phyloP scores from a whole-genome alignment of 2,113 vertebrate species.

The Fukomys damarensis region DNA sequence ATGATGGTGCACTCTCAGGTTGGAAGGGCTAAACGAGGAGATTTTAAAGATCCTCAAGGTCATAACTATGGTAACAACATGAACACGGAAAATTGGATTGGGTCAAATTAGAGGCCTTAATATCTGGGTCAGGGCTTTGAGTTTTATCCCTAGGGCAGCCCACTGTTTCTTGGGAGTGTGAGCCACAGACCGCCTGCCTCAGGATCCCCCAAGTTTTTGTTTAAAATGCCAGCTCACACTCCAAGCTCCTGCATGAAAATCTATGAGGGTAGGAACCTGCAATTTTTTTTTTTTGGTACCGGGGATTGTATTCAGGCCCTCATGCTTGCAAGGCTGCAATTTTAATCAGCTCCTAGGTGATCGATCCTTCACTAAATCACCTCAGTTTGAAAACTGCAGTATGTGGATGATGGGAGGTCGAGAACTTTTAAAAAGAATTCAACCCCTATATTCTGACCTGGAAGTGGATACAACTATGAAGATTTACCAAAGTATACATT shows the following conservation, averaged over 20 bases:
- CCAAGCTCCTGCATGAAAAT: background rate
- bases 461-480: background rate
- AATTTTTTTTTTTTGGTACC: no score
- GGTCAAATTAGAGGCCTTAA: background rate
- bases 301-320: no score
- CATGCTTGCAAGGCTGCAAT: no score
- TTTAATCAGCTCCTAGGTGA: background rate
- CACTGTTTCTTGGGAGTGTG: background rate
- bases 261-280: background rate
- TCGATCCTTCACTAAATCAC: background rate
- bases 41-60: background rate
- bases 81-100: background rate
- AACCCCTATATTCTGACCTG: background rate
- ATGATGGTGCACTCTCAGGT: background rate
- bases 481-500: background rate
- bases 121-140: background rate
- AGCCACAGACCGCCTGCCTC: background rate
- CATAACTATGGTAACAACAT: background rate
- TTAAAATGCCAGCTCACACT: background rate
- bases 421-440: background rate
- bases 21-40: background rate
- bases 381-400: conserved; percentile 12
- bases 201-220: background rate
- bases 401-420: background rate
- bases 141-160: background rate